Conservation (phyloP, 2,888 invertebrate species). For the Tachina grossa region DNA sequence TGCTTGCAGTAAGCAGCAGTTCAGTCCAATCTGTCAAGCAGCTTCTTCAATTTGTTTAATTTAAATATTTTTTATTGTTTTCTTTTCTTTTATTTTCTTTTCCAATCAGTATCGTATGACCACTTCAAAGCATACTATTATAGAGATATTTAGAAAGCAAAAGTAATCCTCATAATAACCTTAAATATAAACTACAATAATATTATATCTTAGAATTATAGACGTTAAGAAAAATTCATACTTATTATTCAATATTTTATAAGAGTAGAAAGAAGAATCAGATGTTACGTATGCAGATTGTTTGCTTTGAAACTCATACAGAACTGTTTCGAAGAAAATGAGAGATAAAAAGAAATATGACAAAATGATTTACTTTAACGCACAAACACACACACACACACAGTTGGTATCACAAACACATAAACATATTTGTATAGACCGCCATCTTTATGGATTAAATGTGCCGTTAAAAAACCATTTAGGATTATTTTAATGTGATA, state of each 20-base stretch:
- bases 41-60: constrained; percentile 3
- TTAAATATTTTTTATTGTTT: neutral
- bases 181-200: constrained; percentile 22
- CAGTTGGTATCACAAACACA: neutral
- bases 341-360: constrained; percentile 15
- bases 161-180: constrained; percentile 39
- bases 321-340: constrained; percentile 14
- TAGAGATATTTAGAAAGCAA: neutral
- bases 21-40: neutral
- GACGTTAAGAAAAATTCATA: neutral
- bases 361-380: constrained; percentile 39
- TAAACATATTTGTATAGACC: constrained; percentile 66
- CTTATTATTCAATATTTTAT: constrained; percentile 35
- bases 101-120: neutral
- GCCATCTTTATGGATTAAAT: constrained; percentile 75
- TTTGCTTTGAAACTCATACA: constrained; percentile 41
- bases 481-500: constrained; percentile 82
- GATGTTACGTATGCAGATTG: constrained; percentile 37
- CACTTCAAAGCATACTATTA: neutral
- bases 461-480: constrained; percentile 81
- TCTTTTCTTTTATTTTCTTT: neutral
- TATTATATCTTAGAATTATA: constrained; percentile 15
- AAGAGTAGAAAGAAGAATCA: neutral
- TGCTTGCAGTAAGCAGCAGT: neutral
- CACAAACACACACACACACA: constrained; percentile 2